Percentiles rank a stretch among this genome's conserved stretches.
Evolutionary conservation across 1,140 invertebrate species (phyloP).

Genomic region (Euschistus heros): DNA sequence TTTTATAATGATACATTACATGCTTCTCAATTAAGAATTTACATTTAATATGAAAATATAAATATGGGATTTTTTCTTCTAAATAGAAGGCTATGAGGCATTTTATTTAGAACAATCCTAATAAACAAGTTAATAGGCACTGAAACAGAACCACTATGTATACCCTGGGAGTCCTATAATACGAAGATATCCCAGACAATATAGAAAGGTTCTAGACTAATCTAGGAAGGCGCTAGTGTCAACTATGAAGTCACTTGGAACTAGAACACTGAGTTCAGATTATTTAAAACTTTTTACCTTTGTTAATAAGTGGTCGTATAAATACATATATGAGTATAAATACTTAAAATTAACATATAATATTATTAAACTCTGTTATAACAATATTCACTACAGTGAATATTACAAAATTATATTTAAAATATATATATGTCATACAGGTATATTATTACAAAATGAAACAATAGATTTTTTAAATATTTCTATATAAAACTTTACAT

Average conservation of each 20-base stretch:
- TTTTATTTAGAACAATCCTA: neutral
- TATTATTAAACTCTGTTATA: too few relatives aligned
- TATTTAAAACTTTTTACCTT: too few relatives aligned
- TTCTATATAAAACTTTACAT: too few relatives aligned
- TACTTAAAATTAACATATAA: too few relatives aligned
- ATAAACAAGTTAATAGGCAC: conserved; percentile 4
- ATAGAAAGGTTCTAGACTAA: conserved; percentile 12
- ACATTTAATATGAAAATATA: neutral
- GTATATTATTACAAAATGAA: too few relatives aligned
- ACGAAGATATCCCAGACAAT: conserved; percentile 1
- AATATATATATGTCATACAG: too few relatives aligned
- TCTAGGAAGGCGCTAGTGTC: conserved; percentile 15
- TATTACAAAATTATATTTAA: too few relatives aligned
- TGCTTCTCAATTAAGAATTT: neutral
- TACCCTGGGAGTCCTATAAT: conserved; percentile 3
- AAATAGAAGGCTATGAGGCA: neutral
- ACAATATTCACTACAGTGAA: too few relatives aligned
- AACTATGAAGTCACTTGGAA: neutral
- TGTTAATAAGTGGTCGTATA: too few relatives aligned
- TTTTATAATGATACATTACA: neutral
- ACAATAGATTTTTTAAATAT: too few relatives aligned
- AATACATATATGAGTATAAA: too few relatives aligned
- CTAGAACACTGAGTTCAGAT: too few relatives aligned
- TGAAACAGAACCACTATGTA: conserved; percentile 17
- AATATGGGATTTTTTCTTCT: neutral